phyloP scores from a whole-genome alignment of 2,113 vertebrate species.

The Pithys albifrons region DNA sequence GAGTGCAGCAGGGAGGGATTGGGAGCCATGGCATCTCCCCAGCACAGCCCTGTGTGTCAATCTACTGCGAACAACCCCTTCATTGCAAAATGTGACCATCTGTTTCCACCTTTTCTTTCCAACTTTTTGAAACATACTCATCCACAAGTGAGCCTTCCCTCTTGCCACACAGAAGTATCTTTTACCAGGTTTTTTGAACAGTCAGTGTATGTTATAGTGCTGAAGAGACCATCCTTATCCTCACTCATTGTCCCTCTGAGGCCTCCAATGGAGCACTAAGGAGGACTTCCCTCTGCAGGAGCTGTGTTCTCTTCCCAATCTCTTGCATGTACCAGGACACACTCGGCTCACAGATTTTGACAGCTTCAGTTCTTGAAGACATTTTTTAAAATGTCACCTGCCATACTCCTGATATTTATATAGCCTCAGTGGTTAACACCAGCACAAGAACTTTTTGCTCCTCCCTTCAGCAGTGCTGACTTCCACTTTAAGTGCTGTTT shows the following conservation, averaged over 20 bases:
- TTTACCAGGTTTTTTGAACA: background rate
- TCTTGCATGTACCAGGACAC: fast-evolving
- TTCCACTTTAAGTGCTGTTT: background rate
- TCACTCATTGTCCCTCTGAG: background rate
- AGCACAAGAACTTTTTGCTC: background rate
- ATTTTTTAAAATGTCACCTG: background rate
- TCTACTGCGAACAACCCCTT: background rate
- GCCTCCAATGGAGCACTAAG: background rate
- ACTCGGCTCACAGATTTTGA: background rate
- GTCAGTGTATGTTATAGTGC: background rate
- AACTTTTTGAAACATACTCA: background rate
- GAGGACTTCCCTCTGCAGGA: background rate
- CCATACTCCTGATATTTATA: background rate
- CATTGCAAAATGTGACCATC: background rate
- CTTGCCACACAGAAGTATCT: background rate
- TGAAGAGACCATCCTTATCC: background rate
- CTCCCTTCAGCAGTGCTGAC: background rate
- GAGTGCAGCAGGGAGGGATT: background rate
- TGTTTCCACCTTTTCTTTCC: background rate
- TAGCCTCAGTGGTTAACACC: background rate
- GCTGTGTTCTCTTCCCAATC: background rate
- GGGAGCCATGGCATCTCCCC: background rate
- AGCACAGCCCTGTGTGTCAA: background rate
- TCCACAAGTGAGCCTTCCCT: background rate
- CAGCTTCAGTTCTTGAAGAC: background rate